Evolutionary conservation across 2,888 invertebrate genomes (phyloP), one percentile per base, ranked within the genome.

Genomic region (Apoda limacodes): DNA sequence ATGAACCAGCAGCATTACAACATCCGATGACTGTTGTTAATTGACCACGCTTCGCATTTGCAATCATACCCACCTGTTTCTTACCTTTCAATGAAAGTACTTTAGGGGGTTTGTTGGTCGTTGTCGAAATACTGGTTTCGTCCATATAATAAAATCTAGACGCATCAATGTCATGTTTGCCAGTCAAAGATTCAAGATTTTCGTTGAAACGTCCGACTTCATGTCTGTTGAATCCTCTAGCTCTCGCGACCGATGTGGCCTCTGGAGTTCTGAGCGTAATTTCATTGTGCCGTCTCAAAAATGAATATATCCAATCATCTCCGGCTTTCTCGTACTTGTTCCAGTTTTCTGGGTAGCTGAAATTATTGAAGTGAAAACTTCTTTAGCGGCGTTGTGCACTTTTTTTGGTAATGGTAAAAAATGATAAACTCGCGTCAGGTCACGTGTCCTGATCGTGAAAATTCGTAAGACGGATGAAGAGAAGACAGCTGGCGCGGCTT

Each of bases 1-100:
- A 58, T 11, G 43, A 41, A 21, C 52, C 55, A 35, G 48, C 43
- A 19, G 51, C 50, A 45, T 47, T 54, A 37, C 46, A 52, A 28
- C 49, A 50, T 24, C 49, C 37, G 9, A 52, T 37, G 21, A 48
- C 36, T 4, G 52, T 52, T 7, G 48, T 50, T 30, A 46, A 27
- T 42, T 50, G 35, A 27, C 46, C 45, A 37, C 45, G 37, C 40
- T 52, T 45, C 33, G 38, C 36, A 37, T 45, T 47, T 12, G 43
- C 39, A 13, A 54, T 48, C 11, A 47, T 39, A 19, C 48, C 46
- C 21, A 49, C 42, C 38, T 48, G 34, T 38, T 38, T 39, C 27
- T 42, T 42, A 34, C 39, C 40, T 39, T 41, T 38, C 5, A 23
- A 37, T 34, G 35, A 32, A 23, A 48, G 28, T 22, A 44, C 34